Conservation (phyloP, 2,888 invertebrate species). For the Yponomeuta sedellus region DNA sequence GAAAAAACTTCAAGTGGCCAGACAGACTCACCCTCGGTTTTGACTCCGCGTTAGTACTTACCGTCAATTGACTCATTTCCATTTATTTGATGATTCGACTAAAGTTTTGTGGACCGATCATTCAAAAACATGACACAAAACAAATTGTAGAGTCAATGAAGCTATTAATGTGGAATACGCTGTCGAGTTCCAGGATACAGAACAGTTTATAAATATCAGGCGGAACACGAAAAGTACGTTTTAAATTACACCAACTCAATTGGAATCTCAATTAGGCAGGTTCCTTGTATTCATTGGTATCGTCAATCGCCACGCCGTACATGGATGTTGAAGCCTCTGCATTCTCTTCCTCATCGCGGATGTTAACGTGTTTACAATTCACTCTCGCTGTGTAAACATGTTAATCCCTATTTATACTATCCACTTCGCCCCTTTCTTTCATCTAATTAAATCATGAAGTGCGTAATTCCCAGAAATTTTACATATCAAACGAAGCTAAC, state of each 20-base stretch:
- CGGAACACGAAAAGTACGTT: neutral
- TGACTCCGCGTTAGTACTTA: neutral
- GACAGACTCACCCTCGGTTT: conserved; percentile 32
- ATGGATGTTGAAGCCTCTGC: neutral
- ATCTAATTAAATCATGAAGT: neutral
- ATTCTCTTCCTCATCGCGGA: conserved; percentile 9
- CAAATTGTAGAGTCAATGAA: conserved; percentile 16
- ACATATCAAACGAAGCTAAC: too few species aligned
- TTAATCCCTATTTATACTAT: conserved; percentile 1
- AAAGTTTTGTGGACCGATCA: conserved; percentile 23
- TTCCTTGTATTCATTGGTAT: conserved; percentile 3
- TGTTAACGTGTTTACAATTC: conserved; percentile 4
- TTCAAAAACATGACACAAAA: conserved; percentile 18
- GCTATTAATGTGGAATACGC: neutral
- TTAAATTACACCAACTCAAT: neutral
- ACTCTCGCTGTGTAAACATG: conserved; percentile 6
- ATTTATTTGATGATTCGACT: conserved; percentile 38
- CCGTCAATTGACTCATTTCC: conserved; percentile 65
- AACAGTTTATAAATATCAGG: neutral
- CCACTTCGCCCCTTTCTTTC: conserved; percentile 7
- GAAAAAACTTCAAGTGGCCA: conserved; percentile 59
- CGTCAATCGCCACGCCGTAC: neutral
- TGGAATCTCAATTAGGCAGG: neutral
- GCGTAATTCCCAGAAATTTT: neutral
- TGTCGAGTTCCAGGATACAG: neutral